Base-by-base conservation (phyloP, 2,888 invertebrate genomes). In the Ormyrus pomaceus region DNA sequence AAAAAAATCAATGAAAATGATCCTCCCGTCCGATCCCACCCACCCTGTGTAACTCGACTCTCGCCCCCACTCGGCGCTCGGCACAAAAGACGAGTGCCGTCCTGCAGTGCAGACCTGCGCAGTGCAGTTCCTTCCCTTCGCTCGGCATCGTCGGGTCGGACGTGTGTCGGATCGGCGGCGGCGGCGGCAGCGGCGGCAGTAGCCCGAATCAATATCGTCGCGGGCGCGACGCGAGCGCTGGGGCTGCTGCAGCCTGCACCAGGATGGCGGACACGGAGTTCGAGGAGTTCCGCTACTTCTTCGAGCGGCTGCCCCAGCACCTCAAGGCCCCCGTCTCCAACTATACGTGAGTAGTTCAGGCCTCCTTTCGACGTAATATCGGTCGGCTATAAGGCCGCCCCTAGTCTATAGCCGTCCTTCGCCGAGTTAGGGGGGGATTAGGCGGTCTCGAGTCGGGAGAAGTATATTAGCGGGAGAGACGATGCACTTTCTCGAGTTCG, bases 211-310 rank as follows among this genome's bases (percentile, higher is more conserved):
- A 78, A 81, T 81, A 81, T 78, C 71, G 62, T 64, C 62, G 70
- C 68, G 46, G n/a, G 50, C n/a, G 19, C 65, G 59, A n/a, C 55
- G 11, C 53, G 61, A 9, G 46, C 62, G 62, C 61, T 53, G 82
- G 55, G 66, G 72, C 77, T 77, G 48, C 50, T 8, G 19, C 19
- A 62, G 19, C 10, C 51, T 9, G 6, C 34, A 13, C 9, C 73
- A 79, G 64, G 68, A 97, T 97, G 97, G 97, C 97, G 88, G 97
- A 97, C 93, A 95, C 95, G 91, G 97, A 97, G 92, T 97, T 96
- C 92, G 97, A 97, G 92, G 96, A 97, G 93, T 97, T 97, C 92
- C 95, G 95, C 88, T 95, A 95, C 88, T 95, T 95, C 91, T 97
- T 96, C 91, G 96, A 96, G 88, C 94, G 94, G 92, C 92, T 95